Evolutionary conservation across 2,113 vertebrate genomes (phyloP).

Genomic region (Cichladusa arquata): DNA sequence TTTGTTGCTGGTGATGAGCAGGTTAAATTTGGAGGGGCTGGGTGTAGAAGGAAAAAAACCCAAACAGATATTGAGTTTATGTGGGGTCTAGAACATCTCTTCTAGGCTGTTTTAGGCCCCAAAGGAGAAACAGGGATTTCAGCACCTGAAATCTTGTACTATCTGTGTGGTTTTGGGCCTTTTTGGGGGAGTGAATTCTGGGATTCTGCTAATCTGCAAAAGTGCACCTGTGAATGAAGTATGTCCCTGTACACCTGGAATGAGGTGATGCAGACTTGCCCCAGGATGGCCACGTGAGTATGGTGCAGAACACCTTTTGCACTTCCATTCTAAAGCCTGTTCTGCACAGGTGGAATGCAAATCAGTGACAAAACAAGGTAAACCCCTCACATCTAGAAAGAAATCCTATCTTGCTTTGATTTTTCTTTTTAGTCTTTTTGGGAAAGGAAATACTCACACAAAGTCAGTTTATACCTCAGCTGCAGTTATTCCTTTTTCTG

Average conservation of each 20-base stretch:
- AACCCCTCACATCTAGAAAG: not conserved
- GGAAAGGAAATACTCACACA: not conserved
- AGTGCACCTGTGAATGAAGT: not conserved
- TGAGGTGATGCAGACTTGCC: not conserved
- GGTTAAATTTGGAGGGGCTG: not conserved
- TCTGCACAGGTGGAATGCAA: not conserved
- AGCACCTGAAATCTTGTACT: not conserved
- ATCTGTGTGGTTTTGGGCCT: not conserved
- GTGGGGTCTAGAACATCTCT: not conserved
- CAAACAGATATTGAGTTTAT: not conserved
- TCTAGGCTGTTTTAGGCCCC: not conserved
- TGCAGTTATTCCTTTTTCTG: not conserved
- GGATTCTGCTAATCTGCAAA: not conserved
- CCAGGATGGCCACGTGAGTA: not conserved
- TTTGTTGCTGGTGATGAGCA: not conserved
- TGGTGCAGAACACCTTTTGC: not conserved
- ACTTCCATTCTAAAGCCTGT: not conserved
- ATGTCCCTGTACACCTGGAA: not conserved
- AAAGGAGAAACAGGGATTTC: not conserved
- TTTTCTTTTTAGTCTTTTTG: not conserved
- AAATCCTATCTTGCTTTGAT: not conserved
- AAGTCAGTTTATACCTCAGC: not conserved
- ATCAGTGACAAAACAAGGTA: not conserved
- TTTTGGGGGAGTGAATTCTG: not conserved
- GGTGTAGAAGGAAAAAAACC: not conserved